These are phyloP conservation scores for Eilema caniola DNA, from an alignment of 2,888 invertebrate genomes.

Conservation along the genomic window DNA sequence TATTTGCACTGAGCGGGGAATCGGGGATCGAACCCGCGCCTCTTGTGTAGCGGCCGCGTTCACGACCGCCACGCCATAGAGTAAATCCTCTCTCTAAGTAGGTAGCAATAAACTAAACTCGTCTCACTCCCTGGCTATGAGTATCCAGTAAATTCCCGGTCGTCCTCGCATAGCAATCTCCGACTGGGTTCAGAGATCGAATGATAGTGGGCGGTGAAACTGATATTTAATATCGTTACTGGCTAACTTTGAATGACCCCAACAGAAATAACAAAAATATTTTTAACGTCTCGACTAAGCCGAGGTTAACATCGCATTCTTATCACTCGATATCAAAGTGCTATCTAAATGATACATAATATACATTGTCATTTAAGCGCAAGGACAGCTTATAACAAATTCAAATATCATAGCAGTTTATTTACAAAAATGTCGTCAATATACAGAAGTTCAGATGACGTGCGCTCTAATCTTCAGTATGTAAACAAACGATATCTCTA, in stretches of 20 bases:
- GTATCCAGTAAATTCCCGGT: too few relatives aligned
- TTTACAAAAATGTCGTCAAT: background rate
- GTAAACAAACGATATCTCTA: slow-evolving; percentile 12
- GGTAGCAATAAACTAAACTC: too few relatives aligned
- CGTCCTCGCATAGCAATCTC: too few relatives aligned
- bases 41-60: too few relatives aligned
- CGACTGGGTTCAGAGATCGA: background rate
- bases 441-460: slow-evolving; percentile 12
- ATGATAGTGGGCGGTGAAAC: background rate
- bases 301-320: background rate
- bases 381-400: background rate
- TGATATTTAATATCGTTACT: background rate
- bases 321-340: background rate
- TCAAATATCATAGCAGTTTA: background rate
- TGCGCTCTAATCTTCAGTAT: slow-evolving; percentile 2
- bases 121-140: too few relatives aligned
- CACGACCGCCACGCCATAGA: too few relatives aligned
- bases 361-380: background rate
- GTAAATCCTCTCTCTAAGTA: too few relatives aligned
- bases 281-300: background rate
- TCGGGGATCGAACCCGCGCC: too few relatives aligned
- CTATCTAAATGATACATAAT: slow-evolving; percentile 1
- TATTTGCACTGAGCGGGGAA: too few relatives aligned
- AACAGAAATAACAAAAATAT: background rate
- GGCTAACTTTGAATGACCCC: background rate